Conservation (phyloP, 2,113 vertebrate species). For the Ammodytes marinus region DNA sequence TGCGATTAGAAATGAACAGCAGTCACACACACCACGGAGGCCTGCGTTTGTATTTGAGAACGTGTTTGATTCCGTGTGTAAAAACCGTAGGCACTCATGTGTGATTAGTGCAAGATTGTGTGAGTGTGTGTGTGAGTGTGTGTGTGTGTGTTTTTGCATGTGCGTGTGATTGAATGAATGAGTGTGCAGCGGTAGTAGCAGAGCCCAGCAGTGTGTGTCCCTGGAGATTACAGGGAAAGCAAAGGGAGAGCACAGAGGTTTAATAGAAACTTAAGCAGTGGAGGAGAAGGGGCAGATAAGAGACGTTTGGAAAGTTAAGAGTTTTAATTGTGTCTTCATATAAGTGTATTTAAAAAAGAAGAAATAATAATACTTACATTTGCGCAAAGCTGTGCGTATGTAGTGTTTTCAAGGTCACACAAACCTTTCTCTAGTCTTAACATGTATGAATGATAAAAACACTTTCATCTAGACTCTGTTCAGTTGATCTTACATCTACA, state of each 20-base stretch:
- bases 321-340: slow-evolving; percentile 57
- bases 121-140: slow-evolving; percentile 32
- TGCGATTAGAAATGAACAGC: slow-evolving; percentile 42
- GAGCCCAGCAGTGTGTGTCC: slow-evolving; percentile 42
- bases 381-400: neutral
- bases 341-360: slow-evolving; percentile 20
- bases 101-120: slow-evolving; percentile 37
- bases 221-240: slow-evolving; percentile 67
- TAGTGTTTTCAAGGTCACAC: neutral
- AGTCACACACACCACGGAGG: slow-evolving; percentile 27
- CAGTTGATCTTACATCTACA: neutral
- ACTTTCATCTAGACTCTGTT: neutral
- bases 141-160: slow-evolving; percentile 15
- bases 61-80: slow-evolving; percentile 44
- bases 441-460: neutral
- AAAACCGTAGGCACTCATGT: slow-evolving; percentile 51
- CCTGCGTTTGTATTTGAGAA: slow-evolving; percentile 32
- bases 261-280: slow-evolving; percentile 69
- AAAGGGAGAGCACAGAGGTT: slow-evolving; percentile 66
- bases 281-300: slow-evolving; percentile 58
- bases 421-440: slow-evolving; percentile 2
- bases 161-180: slow-evolving; percentile 32
- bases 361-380: slow-evolving; percentile 11
- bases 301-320: slow-evolving; percentile 52
- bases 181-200: slow-evolving; percentile 40